These are phyloP conservation scores for Apodemia hepburni DNA, from an alignment of 2,888 invertebrate species.

Conservation along the genomic window DNA sequence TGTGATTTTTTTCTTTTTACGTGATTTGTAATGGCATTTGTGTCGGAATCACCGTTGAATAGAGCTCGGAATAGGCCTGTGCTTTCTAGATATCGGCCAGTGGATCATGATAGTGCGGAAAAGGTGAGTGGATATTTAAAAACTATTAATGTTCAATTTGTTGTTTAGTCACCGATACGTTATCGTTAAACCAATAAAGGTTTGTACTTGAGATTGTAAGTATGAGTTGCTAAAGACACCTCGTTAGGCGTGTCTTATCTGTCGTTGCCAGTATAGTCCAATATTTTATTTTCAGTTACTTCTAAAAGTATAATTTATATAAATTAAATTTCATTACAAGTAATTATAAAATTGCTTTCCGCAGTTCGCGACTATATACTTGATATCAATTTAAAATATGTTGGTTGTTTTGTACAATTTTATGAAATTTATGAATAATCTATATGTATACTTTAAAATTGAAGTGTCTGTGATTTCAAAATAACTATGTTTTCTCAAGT, in stretches of 20 bases:
- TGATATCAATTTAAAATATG: too few relatives aligned
- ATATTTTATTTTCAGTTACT: neutral
- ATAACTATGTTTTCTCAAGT: too few relatives aligned
- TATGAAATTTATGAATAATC: too few relatives aligned
- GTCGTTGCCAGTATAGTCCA: neutral
- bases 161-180: slow-evolving; percentile 25
- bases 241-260: slow-evolving; percentile 28
- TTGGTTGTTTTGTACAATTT: too few relatives aligned
- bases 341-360: too few relatives aligned
- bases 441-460: too few relatives aligned
- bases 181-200: slow-evolving; percentile 46
- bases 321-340: too few relatives aligned
- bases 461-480: too few relatives aligned
- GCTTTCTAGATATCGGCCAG: slow-evolving; percentile 51
- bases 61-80: slow-evolving; percentile 67
- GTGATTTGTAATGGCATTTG: slow-evolving; percentile 50
- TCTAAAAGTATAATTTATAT: too few relatives aligned
- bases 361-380: too few relatives aligned
- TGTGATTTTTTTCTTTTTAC: slow-evolving; percentile 24
- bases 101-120: slow-evolving; percentile 40
- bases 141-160: slow-evolving; percentile 14
- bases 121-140: slow-evolving; percentile 48
- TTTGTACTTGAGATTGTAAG: slow-evolving; percentile 23
- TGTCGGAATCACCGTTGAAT: slow-evolving; percentile 62
- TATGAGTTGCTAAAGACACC: slow-evolving; percentile 21